These are phyloP conservation scores for Hemiprocne comata DNA, from an alignment of 2,113 vertebrate genomes.

Conservation along the genomic window DNA sequence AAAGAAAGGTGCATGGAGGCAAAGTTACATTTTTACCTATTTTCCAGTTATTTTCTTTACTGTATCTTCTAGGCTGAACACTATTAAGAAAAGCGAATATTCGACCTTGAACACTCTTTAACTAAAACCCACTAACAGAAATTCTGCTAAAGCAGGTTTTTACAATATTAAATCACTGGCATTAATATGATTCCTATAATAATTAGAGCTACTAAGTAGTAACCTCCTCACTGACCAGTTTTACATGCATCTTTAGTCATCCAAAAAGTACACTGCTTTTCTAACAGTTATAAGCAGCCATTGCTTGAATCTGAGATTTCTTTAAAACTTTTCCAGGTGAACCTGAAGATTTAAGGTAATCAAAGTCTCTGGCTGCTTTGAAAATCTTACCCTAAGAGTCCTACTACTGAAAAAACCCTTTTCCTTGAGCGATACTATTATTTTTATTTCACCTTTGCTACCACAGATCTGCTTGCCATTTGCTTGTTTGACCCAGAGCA, in stretches of 20 bases:
- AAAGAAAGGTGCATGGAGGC: not conserved
- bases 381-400: not conserved
- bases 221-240: not conserved
- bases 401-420: not conserved
- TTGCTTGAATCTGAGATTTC: not conserved
- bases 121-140: not conserved
- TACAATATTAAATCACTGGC: not conserved
- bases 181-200: not conserved
- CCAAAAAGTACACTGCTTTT: not conserved
- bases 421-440: not conserved
- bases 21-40: not conserved
- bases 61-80: not conserved
- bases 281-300: not conserved
- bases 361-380: not conserved
- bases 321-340: not conserved
- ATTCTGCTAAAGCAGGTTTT: not conserved
- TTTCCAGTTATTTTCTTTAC: not conserved
- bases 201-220: not conserved
- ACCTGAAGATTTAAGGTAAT: not conserved
- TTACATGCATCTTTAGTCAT: not conserved
- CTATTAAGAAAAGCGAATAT: not conserved
- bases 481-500: not conserved
- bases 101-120: not conserved
- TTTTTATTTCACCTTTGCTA: not conserved
- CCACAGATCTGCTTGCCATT: not conserved